phyloP scores from a whole-genome alignment of 2,797 vertebrate species.

The Falco berigora region DNA sequence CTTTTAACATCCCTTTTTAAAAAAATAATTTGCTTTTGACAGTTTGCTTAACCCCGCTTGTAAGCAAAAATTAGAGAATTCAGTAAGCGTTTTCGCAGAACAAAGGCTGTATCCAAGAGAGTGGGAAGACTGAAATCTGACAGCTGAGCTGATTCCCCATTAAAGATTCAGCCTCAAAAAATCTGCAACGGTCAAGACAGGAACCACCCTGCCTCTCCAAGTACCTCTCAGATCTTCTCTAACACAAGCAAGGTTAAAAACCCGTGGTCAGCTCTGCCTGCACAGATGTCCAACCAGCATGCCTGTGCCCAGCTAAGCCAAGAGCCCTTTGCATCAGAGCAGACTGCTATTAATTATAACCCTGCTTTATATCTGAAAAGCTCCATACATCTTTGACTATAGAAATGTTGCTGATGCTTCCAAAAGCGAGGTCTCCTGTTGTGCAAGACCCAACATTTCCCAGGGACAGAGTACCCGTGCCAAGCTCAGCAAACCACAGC shows the following conservation, averaged over 20 bases:
- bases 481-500: background rate
- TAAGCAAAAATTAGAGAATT: background rate
- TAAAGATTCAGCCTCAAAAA: background rate
- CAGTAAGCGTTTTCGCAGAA: background rate
- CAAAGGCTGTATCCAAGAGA: background rate
- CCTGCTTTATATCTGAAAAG: background rate
- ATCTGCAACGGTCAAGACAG: background rate
- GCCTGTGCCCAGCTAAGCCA: background rate
- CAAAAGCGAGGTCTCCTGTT: background rate
- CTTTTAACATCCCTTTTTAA: background rate
- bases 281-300: constrained; percentile 19
- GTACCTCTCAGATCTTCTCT: background rate
- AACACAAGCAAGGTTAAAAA: background rate
- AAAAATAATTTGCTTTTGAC: background rate
- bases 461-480: background rate
- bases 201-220: background rate
- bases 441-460: background rate
- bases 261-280: background rate
- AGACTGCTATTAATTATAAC: background rate
- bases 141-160: background rate
- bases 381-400: background rate
- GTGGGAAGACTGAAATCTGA: background rate
- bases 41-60: background rate
- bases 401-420: background rate
- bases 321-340: background rate